Evolutionary conservation across 2,888 invertebrate genomes (phyloP).

Genomic region (Charanyca ferruginea): DNA sequence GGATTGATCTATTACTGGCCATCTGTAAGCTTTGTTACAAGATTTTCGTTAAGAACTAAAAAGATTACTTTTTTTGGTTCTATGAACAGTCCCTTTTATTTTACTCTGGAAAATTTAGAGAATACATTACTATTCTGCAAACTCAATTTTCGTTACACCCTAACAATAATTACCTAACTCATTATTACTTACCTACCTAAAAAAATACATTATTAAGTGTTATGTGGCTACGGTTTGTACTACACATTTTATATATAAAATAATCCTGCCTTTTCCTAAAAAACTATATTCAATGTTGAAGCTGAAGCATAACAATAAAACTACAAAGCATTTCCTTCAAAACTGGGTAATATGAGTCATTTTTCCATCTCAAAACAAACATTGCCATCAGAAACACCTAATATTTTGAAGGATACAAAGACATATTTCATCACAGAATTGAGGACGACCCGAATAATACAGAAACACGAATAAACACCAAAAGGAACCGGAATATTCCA

Average conservation of each 20-base stretch:
- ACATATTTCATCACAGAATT: slow-evolving; percentile 49
- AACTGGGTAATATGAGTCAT: no score
- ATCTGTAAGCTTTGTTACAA: slow-evolving; percentile 16
- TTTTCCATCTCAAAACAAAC: no score
- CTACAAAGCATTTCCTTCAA: background rate
- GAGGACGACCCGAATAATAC: slow-evolving; percentile 44
- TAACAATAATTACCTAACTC: background rate
- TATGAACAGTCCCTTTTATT: slow-evolving; percentile 5
- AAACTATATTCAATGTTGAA: no score
- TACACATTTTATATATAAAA: no score
- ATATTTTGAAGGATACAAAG: slow-evolving; percentile 33
- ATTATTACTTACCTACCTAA: no score
- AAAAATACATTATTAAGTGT: no score
- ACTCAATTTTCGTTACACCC: background rate
- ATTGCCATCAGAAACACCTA: no score
- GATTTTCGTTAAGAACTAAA: slow-evolving; percentile 23
- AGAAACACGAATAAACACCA: slow-evolving; percentile 36
- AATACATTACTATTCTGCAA: background rate
- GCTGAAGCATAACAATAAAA: background rate
- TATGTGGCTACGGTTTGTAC: no score
- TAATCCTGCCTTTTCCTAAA: no score
- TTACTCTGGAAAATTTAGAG: background rate
- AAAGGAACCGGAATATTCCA: slow-evolving; percentile 31
- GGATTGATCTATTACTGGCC: slow-evolving; percentile 50
- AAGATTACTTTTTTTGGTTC: background rate